Conservation (phyloP, 92 coral and sea anemone genomes). For the Palythoa caribaeorum region DNA sequence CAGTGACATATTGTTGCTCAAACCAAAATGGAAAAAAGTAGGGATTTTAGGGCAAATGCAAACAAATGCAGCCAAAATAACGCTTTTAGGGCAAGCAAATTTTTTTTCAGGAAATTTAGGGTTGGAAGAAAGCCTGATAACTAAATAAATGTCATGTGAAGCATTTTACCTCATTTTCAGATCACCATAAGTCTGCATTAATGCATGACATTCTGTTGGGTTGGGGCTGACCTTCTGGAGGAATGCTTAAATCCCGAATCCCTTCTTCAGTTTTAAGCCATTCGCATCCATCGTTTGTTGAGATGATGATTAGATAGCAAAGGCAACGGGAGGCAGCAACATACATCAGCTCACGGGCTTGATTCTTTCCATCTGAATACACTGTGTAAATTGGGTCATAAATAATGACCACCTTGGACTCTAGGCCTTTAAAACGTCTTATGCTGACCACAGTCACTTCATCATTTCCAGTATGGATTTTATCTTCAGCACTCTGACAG, state of each 20-base stretch:
- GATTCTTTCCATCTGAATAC: background rate
- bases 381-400: slow-evolving; percentile 43
- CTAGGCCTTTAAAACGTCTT: slow-evolving; percentile 71
- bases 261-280: slow-evolving; percentile 25
- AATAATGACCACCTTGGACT: slow-evolving; percentile 65
- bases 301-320: slow-evolving; percentile 59
- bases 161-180: background rate
- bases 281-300: slow-evolving; percentile 38
- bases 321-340: slow-evolving; percentile 61
- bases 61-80: no score
- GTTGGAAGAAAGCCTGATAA: no score
- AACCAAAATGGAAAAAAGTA: no score
- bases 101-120: no score
- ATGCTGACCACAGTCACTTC: slow-evolving; percentile 53
- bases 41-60: no score
- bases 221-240: background rate
- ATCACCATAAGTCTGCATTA: background rate
- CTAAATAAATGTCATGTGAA: no score
- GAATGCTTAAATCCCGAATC: background rate
- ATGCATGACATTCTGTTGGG: no score
- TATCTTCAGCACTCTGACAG: slow-evolving; percentile 34
- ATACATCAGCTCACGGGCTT: slow-evolving; percentile 56
- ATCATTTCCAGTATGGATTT: background rate
- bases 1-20: no score
- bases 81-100: no score